Conservation (phyloP, 2,113 vertebrate genomes). For the Anhinga rufa region DNA sequence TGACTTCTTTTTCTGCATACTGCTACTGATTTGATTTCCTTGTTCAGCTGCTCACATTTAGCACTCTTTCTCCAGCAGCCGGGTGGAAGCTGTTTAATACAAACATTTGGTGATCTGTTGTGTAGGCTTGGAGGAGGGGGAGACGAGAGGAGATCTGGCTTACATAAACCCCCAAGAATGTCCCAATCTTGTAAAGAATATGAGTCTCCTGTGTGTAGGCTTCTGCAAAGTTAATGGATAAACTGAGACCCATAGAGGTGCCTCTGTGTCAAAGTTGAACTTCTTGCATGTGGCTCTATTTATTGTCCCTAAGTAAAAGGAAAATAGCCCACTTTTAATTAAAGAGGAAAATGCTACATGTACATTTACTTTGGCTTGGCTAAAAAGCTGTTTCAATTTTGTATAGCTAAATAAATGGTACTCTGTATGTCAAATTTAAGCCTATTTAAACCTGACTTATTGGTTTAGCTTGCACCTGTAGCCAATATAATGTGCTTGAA, state of each 20-base stretch:
- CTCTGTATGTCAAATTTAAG: not conserved
- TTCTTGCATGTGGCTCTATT: not conserved
- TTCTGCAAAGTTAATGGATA: not conserved
- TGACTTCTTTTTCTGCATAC: not conserved
- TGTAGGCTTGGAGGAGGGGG: not conserved
- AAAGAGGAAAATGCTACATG: not conserved
- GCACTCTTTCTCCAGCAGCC: not conserved
- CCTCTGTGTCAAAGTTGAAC: not conserved
- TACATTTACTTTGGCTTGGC: not conserved
- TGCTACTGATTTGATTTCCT: not conserved
- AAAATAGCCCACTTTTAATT: not conserved
- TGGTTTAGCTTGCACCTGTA: not conserved
- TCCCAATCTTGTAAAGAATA: slow-evolving; percentile 2
- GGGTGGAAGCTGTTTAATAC: not conserved
- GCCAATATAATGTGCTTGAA: not conserved
- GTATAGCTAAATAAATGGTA: slow-evolving; percentile 5
- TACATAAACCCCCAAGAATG: not conserved
- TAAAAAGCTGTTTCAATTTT: not conserved
- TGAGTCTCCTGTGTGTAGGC: not conserved
- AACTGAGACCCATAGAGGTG: not conserved
- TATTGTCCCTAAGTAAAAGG: not conserved
- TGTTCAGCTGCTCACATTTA: not conserved
- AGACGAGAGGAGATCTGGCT: not conserved
- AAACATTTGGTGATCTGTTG: not conserved
- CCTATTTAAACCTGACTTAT: not conserved